Evolutionary conservation across 2,113 vertebrate genomes (phyloP).

Genomic region (Xenopus borealis): DNA sequence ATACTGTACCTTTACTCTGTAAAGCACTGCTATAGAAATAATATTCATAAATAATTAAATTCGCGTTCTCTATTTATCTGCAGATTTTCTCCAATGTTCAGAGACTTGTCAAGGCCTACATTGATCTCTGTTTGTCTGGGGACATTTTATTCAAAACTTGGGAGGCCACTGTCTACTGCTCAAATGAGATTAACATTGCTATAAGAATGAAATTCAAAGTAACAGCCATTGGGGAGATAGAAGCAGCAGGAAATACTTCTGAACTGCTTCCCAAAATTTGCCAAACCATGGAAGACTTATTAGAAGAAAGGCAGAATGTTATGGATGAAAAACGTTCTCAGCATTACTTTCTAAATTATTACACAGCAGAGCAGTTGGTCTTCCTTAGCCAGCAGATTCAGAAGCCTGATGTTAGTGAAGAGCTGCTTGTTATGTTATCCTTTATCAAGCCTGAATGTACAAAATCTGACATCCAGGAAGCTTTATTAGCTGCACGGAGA

Average conservation of each 20-base stretch:
- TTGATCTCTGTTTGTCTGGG: constrained; percentile 79
- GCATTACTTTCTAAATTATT: constrained; percentile 87
- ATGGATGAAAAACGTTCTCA: constrained; percentile 70
- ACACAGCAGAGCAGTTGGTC: constrained; percentile 89
- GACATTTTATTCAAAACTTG: constrained; percentile 86
- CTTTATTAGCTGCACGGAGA: fast-evolving
- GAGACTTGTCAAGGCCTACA: constrained; percentile 79
- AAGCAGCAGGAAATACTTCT: constrained; percentile 59
- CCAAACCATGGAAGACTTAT: constrained; percentile 79
- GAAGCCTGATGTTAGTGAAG: constrained; percentile 51
- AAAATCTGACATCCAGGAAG: constrained; percentile 18
- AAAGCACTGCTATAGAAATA: no score
- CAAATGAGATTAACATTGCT: constrained; percentile 41
- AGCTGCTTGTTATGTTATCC: constrained; percentile 83
- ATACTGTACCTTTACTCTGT: no score
- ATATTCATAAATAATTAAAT: no score
- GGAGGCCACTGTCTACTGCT: constrained; percentile 72
- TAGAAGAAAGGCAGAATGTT: constrained; percentile 74
- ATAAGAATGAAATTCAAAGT: constrained; percentile 76
- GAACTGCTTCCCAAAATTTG: constrained; percentile 75
- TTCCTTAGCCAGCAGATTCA: constrained; percentile 75
- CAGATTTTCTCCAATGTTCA: constrained; percentile 81
- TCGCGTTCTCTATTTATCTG: not conserved
- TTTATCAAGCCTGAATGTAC: constrained; percentile 75
- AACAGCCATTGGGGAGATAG: constrained; percentile 51